A percentile compares a stretch with the other conserved stretches of the same genome.
phyloP scores from a whole-genome alignment of 2,113 vertebrate species.

The Gnathonemus echidnorhynchus region DNA sequence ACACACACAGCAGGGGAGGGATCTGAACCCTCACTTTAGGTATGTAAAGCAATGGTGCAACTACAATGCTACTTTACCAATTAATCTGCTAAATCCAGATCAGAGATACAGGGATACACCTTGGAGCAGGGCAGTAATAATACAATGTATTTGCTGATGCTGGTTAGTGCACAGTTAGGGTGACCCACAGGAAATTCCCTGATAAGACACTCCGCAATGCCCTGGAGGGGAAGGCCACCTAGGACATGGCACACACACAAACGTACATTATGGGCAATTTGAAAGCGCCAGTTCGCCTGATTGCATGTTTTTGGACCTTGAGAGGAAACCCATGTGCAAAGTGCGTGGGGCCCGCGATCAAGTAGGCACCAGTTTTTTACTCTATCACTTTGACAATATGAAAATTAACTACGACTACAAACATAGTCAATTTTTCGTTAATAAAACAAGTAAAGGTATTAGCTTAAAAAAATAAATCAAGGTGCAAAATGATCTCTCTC shows the following conservation, averaged over 20 bases:
- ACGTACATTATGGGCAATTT: neutral
- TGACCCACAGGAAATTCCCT: neutral
- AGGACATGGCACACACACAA: neutral
- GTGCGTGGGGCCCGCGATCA: neutral
- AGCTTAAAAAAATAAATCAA: neutral
- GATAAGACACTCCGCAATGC: neutral
- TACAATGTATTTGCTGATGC: neutral
- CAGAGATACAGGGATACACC: neutral
- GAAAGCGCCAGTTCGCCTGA: neutral
- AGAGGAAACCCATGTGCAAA: neutral
- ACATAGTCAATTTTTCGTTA: neutral
- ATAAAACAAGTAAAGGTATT: too few relatives aligned
- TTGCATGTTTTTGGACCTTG: neutral
- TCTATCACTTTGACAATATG: neutral
- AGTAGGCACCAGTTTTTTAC: neutral
- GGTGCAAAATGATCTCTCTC: too few relatives aligned
- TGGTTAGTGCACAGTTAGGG: neutral
- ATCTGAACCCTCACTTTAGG: neutral
- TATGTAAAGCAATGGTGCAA: neutral
- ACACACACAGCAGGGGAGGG: neutral
- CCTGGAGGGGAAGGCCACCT: too few relatives aligned
- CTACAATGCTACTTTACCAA: neutral
- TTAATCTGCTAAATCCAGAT: neutral
- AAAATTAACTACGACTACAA: neutral
- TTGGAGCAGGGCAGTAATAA: neutral